Evolutionary conservation across 1,140 invertebrate species (phyloP), one percentile per base, ranked within the genome.

Genomic region (Saxidomus purpurata): DNA sequence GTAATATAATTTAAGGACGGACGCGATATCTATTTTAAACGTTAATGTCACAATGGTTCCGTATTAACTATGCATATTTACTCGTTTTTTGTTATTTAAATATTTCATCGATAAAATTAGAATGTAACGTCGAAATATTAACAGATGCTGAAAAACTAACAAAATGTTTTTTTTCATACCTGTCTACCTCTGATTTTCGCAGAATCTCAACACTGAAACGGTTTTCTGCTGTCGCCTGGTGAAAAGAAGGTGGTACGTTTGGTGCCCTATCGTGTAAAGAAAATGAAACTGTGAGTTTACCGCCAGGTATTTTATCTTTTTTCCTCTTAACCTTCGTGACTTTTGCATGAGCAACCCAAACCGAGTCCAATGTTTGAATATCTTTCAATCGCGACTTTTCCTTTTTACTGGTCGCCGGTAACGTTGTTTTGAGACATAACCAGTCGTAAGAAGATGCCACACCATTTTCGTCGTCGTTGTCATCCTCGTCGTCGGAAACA

Each of bases 141-240:
- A n/a, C n/a, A n/a, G n/a, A n/a, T n/a, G n/a, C n/a, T n/a, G n/a
- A n/a, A n/a, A n/a, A n/a, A n/a, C n/a, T n/a, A n/a, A n/a, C n/a
- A n/a, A n/a, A n/a, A n/a, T n/a, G n/a, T n/a, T n/a, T n/a, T n/a
- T n/a, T n/a, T n/a, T n/a, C 69, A 47, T 38, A 91, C 90, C 90
- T 91, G 69, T 89, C 87, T 19, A 91, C 87, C 31, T 89, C 87
- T 25, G 90, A 83, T 63, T 91, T 91, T 43, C 71, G 43, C 28
- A 91, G 43, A 1, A 91, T 55, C 43, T 91, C 90, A 31, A 89
- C 34, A 3, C 67, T 76, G 63, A 59, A 87, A 17, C 19, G 74
- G 13, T 74, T 25, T 34, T 80, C 52, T 81, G 55, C 15, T 4
- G 86, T 25, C 47, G 31, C 19, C 25, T 55, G 49, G 17, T 31